Evolutionary conservation across 2,888 invertebrate species (phyloP).

Genomic region (Hetaerina titia): DNA sequence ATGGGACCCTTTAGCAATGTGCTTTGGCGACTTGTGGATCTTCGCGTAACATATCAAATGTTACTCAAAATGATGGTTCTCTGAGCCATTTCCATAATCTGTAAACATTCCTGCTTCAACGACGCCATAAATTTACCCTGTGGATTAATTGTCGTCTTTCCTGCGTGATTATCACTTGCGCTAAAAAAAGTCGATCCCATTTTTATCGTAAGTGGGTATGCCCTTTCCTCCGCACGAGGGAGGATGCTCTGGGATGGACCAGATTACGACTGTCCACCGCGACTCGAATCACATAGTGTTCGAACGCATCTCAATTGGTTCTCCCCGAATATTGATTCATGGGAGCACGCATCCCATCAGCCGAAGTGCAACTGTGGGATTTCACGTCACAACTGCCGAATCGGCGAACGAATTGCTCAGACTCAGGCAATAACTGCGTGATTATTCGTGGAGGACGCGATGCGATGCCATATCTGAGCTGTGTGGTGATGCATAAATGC

Average conservation of each 20-base stretch:
- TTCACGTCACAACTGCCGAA: background rate
- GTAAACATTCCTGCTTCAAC: too few species aligned
- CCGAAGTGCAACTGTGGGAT: background rate
- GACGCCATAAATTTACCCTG: too few species aligned
- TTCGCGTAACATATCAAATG: too few species aligned
- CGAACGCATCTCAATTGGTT: slow-evolving; percentile 8
- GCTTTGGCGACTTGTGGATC: too few species aligned
- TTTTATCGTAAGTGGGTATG: too few species aligned
- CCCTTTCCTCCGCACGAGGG: too few species aligned
- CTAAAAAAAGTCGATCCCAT: too few species aligned
- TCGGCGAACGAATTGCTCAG: background rate
- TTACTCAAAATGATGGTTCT: too few species aligned
- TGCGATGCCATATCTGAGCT: background rate
- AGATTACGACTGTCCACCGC: background rate
- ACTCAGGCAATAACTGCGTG: background rate
- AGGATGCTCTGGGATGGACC: background rate
- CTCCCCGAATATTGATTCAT: background rate
- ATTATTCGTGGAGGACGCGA: background rate
- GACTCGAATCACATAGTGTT: background rate
- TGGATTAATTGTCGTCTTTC: too few species aligned
- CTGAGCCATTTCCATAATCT: too few species aligned
- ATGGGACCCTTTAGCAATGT: too few species aligned
- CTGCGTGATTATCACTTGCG: too few species aligned
- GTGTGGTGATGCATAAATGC: background rate
- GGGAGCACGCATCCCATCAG: background rate